These are phyloP conservation scores for Pampusana beccarii DNA, from an alignment of 2,113 vertebrate species.

Conservation along the genomic window DNA sequence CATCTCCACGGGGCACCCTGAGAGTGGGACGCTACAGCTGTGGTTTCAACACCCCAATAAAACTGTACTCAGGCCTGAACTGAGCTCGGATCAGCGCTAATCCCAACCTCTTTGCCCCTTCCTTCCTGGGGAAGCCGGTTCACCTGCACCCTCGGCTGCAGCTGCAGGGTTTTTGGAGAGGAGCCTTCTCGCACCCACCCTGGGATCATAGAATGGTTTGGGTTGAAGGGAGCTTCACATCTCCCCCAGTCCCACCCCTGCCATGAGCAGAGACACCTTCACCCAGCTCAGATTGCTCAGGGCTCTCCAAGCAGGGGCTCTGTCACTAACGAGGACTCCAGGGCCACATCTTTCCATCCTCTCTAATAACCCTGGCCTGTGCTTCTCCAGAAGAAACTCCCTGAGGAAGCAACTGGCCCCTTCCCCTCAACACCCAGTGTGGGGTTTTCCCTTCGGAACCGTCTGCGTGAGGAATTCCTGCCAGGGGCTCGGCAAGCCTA, in stretches of 20 bases:
- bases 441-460: neutral
- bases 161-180: neutral
- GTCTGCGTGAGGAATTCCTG: conserved; percentile 8
- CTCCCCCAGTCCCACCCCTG: no score
- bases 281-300: no score
- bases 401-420: fast-evolving
- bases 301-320: neutral
- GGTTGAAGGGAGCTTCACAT: no score
- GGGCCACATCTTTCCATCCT: neutral
- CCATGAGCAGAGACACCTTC: no score
- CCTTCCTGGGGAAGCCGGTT: neutral
- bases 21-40: neutral
- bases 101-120: neutral
- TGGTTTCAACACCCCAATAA: neutral
- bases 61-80: neutral
- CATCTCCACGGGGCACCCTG: neutral
- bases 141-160: neutral
- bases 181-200: neutral
- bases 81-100: neutral
- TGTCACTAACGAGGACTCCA: neutral
- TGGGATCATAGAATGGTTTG: no score
- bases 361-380: neutral
- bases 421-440: neutral
- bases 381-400: neutral
- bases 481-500: neutral